Percentiles rank a stretch among this genome's conserved stretches.
These are phyloP conservation scores for Sminthurides aquaticus DNA, from an alignment of 2,888 invertebrate genomes.

Conservation along the genomic window DNA sequence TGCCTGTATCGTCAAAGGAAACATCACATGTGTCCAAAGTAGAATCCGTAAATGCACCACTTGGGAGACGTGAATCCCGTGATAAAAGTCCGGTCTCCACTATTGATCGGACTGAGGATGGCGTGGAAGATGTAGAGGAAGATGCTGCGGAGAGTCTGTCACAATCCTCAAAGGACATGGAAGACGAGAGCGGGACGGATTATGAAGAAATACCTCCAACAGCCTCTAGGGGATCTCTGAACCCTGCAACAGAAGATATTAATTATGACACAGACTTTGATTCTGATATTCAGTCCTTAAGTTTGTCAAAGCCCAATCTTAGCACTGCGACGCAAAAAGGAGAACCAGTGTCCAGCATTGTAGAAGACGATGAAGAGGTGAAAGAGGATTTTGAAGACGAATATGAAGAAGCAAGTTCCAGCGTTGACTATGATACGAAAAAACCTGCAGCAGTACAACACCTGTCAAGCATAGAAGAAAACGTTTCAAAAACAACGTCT, in stretches of 20 bases:
- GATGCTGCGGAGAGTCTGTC: not conserved
- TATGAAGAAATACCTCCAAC: slow-evolving; percentile 8
- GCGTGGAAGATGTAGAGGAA: not conserved
- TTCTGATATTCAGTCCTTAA: slow-evolving; percentile 6
- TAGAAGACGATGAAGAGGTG: not conserved
- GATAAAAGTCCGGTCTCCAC: not conserved
- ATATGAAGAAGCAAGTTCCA: not conserved
- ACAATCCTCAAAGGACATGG: not conserved
- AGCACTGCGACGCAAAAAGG: not conserved
- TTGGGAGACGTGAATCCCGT: too few species aligned
- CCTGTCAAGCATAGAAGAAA: not conserved
- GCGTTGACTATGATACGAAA: not conserved
- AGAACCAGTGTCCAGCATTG: not conserved
- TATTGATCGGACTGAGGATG: not conserved
- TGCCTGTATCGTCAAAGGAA: too few species aligned
- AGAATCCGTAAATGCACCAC: too few species aligned
- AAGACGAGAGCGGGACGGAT: slow-evolving; percentile 4
- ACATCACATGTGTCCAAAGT: too few species aligned
- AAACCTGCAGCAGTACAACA: not conserved
- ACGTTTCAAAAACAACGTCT: not conserved
- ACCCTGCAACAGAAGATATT: slow-evolving; percentile 10
- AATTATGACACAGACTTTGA: slow-evolving; percentile 18
- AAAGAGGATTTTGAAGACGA: not conserved
- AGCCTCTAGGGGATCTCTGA: slow-evolving; percentile 2
- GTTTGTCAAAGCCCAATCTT: not conserved